A percentile compares a stretch with the other conserved stretches of the same genome.
These are phyloP conservation scores for Drosophila ironensis DNA, from an alignment of 1,140 invertebrate species.

Conservation along the genomic window DNA sequence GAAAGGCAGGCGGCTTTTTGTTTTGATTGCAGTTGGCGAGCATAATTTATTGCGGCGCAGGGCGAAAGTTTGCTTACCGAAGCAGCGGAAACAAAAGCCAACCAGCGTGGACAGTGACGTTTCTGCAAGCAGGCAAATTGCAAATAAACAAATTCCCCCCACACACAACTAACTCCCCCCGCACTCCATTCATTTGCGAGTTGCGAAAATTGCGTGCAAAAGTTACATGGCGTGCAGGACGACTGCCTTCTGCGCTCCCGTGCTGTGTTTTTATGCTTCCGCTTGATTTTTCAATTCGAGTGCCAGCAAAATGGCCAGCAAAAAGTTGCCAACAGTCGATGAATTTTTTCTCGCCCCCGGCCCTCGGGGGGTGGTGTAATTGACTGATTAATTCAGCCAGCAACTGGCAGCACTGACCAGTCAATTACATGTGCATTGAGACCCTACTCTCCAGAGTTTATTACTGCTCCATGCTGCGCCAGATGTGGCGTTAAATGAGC, in stretches of 20 bases:
- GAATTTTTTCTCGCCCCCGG: slow-evolving; percentile 25
- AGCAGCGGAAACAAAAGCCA: slow-evolving; percentile 23
- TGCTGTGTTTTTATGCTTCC: slow-evolving; percentile 1
- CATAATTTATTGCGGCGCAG: slow-evolving; percentile 67
- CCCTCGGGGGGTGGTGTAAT: slow-evolving; percentile 31
- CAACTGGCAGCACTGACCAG: slow-evolving; percentile 20
- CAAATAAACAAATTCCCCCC: slow-evolving; percentile 50
- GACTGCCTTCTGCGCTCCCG: not conserved
- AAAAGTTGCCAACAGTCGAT: slow-evolving; percentile 33
- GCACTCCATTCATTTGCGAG: not conserved
- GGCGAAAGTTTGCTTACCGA: slow-evolving; percentile 48
- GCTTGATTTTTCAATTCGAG: slow-evolving; percentile 52
- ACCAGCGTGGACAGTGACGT: slow-evolving; percentile 41
- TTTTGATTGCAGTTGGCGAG: slow-evolving; percentile 72
- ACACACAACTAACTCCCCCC: not conserved
- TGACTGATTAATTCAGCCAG: slow-evolving; percentile 56
- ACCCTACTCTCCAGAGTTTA: slow-evolving; percentile 14
- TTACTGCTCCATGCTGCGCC: slow-evolving; percentile 7
- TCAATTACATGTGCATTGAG: slow-evolving; percentile 17
- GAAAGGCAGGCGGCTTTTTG: slow-evolving; percentile 51
- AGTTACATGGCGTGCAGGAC: no score
- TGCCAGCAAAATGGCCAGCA: not conserved
- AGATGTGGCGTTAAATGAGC: slow-evolving; percentile 22
- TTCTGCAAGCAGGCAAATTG: slow-evolving; percentile 42
- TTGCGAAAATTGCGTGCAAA: slow-evolving; percentile 58